Base-by-base conservation (phyloP, 2,888 invertebrate species). In the Cryptophagus acutangulus region DNA sequence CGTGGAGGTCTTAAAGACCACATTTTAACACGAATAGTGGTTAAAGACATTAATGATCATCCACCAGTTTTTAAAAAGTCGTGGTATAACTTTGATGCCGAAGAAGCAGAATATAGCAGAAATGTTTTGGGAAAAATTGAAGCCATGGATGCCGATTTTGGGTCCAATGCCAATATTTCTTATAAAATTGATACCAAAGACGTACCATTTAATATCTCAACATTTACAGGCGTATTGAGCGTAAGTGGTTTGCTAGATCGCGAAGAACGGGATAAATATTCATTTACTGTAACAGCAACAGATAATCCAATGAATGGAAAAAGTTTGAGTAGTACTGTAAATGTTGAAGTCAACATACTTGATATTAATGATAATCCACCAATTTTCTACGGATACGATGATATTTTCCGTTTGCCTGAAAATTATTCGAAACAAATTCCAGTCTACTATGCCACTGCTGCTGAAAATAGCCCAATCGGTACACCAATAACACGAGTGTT, bases 281-380 rank as follows among this genome's bases (percentile, higher is more conserved):
- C 77, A 4, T 78, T 90, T 34, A 76, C 80, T 35, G 80, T 88
- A 1, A 72, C 83, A 17, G 89, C 89, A 0, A 75, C 73, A 46
- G 90, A 91, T 60, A 82, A 82, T 59, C 88, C 87, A 0, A 18
- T 17, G 4, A 71, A 74, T 5, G 69, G 67, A 2, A 74, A 72
- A 9, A 78, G 78, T 30, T 68, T 86, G 43, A 82, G 81, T 3
- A 81, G 83, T 3, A 78, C 81, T 0, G 86, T 88, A 8, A 82
- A 83, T 46, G 83, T 91, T 0, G 86, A 87, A 62, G 79, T 92
- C 1, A 84, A 86, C 65, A 78, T 91, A 2, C 67, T 86, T 45
- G 91, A 91, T 59, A 75, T 87, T 0, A 91, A 91, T 61, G 91
- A 91, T 59, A 91, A 91, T 57, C 72, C 82, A 0, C 90, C 90